Base-by-base conservation (phyloP, 2,113 vertebrate species). In the Dasypus novemcinctus region DNA sequence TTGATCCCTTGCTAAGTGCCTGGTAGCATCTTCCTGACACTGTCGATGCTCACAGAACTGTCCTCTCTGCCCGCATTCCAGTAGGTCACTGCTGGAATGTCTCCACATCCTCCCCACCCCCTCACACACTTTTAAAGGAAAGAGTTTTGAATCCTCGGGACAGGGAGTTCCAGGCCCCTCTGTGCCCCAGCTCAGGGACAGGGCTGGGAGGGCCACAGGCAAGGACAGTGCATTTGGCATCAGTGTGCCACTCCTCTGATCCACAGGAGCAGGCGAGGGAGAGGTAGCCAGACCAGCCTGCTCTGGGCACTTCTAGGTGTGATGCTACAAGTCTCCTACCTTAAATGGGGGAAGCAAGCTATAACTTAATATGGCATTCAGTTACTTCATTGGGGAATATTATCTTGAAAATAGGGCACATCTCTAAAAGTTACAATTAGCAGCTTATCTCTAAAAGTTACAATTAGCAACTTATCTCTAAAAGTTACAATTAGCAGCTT, bases 31-130 rank as follows among this genome's bases (percentile, higher is more conserved):
- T 25, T 66, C 27, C 63, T 38, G 79, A 11, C 20, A 13, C 25
- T 3, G 4, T 5, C 20, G 31, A n/a, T 1, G 0, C 68, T 12
- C 64, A 2, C 0, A 4, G 20, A 52, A 9, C 43, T 25, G 0
- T 59, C 38, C 29, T 49, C 33, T 89, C 57, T 72, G 54, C 29
- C 81, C 63, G 7, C 69, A 14, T 14, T 4, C 18, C 0, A 2
- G n/a, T 61, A 20, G 31, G 25, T 18, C 71, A 13, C 23, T 38
- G 0, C 31, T 49, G 46, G 43, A 13, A 0, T 27, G 63, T 18
- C 72, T 38, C 64, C 80, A 1, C 0, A 54, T 66, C 63, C 17
- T 4, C 59, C 12, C 84, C 17, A 43, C 20, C 1, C 54, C 54
- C 54, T 17, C 57, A 23, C 57, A 36, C 33, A 14, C 29, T 57